Evolutionary conservation across 1,140 invertebrate species (phyloP), one percentile per base, ranked within the genome.

Genomic region (Orius insidiosus): DNA sequence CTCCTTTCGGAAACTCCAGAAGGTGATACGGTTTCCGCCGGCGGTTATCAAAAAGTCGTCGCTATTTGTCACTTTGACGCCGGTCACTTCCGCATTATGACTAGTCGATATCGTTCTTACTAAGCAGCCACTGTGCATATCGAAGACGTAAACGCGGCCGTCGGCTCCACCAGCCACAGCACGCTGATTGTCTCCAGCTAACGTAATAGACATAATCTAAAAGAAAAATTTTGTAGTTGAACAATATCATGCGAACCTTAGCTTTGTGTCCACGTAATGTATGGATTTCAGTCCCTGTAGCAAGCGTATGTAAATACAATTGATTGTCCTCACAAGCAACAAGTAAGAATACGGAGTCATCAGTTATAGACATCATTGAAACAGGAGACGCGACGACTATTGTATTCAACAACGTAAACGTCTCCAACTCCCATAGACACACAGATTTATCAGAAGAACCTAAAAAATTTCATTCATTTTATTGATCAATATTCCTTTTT

Each of bases 231-330:
- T 7, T 7, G 3, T 24, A n/a, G n/a, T 33, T 33, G 32, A n/a
- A n/a, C n/a, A n/a, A 7, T 7, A 33, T 36, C 14, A 15, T 36
- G 13, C 35, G 34, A 58, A 79, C 77, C 63, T 73, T 71, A 39
- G 75, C 67, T 59, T 82, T 81, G 60, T 83, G 81, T 6, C 81
- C 78, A 48, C 75, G 71, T 14, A 88, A 61, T 1, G 71, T 69
- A 56, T 87, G 83, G 46, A 88, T 68, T 59, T 85, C 78, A 0
- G 83, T 85, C 1, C 84, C 84, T 0, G 84, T 89, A 2, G 84
- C 81, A 40, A 87, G 65, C 0, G 84, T 85, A 34, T 80, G 66
- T 13, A 89, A 61, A 55, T 85, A 82, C 1, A 87, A 62, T 53
- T 80, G 79, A 56, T 83, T 76, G 56, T 87, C 81, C 52, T 80